phyloP scores from a whole-genome alignment of 1,140 invertebrate species.

The Cotesia vestalis region DNA sequence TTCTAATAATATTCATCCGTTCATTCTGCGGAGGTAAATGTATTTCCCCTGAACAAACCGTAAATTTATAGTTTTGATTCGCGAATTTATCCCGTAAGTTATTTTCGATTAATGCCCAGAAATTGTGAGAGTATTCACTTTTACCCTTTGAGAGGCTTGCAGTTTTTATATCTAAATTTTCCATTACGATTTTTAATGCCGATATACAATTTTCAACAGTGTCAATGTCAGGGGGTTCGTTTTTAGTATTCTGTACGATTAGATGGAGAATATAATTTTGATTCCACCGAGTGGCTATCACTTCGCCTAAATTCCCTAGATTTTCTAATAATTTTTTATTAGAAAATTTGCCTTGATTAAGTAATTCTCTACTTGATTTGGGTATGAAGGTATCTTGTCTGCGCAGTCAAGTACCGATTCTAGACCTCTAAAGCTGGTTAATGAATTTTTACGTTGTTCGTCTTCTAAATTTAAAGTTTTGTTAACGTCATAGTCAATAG shows the following conservation, averaged over 20 bases:
- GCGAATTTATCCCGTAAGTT: constrained; percentile 24
- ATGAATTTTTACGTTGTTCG: too few species aligned
- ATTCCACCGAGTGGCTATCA: not conserved
- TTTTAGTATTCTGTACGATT: constrained; percentile 7
- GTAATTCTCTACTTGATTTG: constrained; percentile 21
- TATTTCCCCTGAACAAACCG: too few species aligned
- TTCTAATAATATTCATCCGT: too few species aligned
- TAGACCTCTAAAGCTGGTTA: too few species aligned
- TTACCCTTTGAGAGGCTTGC: not conserved
- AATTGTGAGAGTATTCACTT: too few species aligned
- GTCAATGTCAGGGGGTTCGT: not conserved
- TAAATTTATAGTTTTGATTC: constrained; percentile 1
- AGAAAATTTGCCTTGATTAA: not conserved
- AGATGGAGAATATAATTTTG: constrained; percentile 27
- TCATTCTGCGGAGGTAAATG: too few species aligned
- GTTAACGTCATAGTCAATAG: constrained; percentile 42
- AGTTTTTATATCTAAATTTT: not conserved
- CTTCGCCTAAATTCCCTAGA: too few species aligned
- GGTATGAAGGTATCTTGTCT: not conserved
- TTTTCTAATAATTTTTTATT: too few species aligned
- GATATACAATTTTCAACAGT: too few species aligned
- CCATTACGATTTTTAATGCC: too few species aligned
- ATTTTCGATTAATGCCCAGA: constrained; percentile 15
- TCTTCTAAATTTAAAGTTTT: constrained; percentile 4
- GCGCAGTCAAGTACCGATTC: too few species aligned